Conservation (phyloP, 1,140 invertebrate genomes). For the Drosophila bocqueti region DNA sequence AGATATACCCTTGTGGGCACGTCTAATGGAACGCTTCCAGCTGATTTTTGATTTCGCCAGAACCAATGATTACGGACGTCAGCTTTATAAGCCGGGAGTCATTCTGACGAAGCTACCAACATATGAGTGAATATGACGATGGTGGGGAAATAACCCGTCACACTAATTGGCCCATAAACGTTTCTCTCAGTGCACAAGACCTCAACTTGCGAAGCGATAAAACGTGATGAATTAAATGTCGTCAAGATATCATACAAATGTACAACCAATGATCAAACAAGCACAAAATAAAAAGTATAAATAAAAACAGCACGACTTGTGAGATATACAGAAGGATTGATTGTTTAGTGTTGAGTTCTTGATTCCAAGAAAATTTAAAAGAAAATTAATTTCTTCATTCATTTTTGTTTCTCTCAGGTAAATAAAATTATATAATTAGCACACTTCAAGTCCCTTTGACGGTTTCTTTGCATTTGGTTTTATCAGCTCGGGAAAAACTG, state of each 20-base stretch:
- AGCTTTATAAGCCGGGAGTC: constrained; percentile 8
- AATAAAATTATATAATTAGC: not conserved
- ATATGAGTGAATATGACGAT: constrained; percentile 7
- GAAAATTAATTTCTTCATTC: not conserved
- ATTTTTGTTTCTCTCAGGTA: not conserved
- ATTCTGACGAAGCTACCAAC: constrained; percentile 21
- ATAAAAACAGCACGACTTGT: constrained; percentile 10
- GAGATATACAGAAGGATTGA: not conserved
- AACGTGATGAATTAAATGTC: constrained; percentile 49
- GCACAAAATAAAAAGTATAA: constrained; percentile 17
- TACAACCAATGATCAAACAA: constrained; percentile 16
- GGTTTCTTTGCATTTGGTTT: constrained; percentile 10
- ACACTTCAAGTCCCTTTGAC: not conserved
- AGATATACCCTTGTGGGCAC: constrained; percentile 11
- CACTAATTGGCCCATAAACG: constrained; percentile 13
- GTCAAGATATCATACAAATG: constrained; percentile 27
- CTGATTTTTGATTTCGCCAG: constrained; percentile 18
- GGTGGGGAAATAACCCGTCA: constrained; percentile 11
- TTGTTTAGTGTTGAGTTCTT: constrained; percentile 5
- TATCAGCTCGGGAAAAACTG: constrained; percentile 28
- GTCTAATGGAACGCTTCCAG: constrained; percentile 6
- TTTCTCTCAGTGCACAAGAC: constrained; percentile 27
- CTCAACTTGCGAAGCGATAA: constrained; percentile 1
- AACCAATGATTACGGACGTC: constrained; percentile 13
- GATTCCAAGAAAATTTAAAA: no score